Evolutionary conservation across 92 coral and sea anemone species (phyloP), one percentile per base, ranked within the genome.

Genomic region (Umimayanthus kanabou): DNA sequence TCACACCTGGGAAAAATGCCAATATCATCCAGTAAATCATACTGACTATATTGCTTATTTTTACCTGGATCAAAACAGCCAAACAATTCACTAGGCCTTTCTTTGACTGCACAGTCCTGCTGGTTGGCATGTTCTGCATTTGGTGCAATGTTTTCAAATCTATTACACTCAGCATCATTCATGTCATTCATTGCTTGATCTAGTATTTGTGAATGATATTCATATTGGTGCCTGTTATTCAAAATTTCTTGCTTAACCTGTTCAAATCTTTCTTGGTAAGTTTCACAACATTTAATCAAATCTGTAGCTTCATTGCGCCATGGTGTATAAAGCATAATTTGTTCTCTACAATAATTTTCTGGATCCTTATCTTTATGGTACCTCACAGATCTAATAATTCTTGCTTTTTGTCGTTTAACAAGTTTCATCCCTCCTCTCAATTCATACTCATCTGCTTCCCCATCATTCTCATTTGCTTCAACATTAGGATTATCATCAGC

Each of bases 401-500:
- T 92, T 25, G 96, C 87, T 18, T 77, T 89, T 39, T 47, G 47
- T 64, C 93, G 23, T 81, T 88, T 92, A 25, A 88, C 83, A 69
- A 94, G 91, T 80, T 87, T 93, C 82, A 93, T 88, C 15, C 92
- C 93, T 18, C 95, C 95, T 81, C 81, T 91, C 26, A 93, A 30
- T 37, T 81, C 9, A 70, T 89, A 89, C 88, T 87, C 91, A 74
- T 78, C 78, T 83, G 57, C 57, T 49, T 49, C 57, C 57, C 13
- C 57, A 49, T 49, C 57, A 49, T 49, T 49, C 57, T 49, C 57
- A 49, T 49, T 49, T 49, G 57, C 57, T 49, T 49, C 57, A 49
- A 49, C 57, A 50, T 10, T 61, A 72, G 82, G 80, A 43, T 88
- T 90, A 85, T 93, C 89, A 75, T 80, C 93, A 71, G 71, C 55